phyloP scores from a whole-genome alignment of 2,113 vertebrate species.

The Anhinga rufa region DNA sequence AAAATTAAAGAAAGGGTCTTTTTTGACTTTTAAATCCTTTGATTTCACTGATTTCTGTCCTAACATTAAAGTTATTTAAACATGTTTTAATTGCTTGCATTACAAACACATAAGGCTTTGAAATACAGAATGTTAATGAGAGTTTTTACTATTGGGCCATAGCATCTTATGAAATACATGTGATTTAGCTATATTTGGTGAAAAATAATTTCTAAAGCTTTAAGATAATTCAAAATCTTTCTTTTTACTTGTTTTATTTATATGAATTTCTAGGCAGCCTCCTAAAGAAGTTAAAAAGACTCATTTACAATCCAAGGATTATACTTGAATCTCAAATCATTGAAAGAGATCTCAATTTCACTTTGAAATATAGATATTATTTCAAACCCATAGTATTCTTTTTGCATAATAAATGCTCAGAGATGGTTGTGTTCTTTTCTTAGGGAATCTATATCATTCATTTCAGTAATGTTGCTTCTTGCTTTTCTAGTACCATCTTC shows the following conservation, averaged over 20 bases:
- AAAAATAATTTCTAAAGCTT: not conserved
- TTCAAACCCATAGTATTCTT: not conserved
- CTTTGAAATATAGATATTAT: not conserved
- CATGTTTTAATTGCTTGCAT: slow-evolving; percentile 1
- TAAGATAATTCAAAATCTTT: not conserved
- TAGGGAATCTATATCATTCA: not conserved
- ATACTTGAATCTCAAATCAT: not conserved
- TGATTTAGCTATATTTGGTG: not conserved
- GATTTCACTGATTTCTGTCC: not conserved
- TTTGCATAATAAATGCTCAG: not conserved
- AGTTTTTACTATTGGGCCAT: not conserved
- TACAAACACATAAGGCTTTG: not conserved
- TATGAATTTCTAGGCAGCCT: not conserved
- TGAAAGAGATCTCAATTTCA: not conserved
- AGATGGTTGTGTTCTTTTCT: not conserved
- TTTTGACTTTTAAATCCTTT: not conserved
- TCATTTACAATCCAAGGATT: slow-evolving; percentile 12
- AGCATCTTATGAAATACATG: not conserved
- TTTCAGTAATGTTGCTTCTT: not conserved
- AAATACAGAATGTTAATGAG: not conserved
- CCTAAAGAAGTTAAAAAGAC: not conserved
- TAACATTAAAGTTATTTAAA: slow-evolving; percentile 12
- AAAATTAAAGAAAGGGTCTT: not conserved
- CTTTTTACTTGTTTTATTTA: not conserved
- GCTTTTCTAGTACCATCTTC: not conserved